Conservation (phyloP, 1,140 invertebrate species). For the Temnothorax longispinosus region DNA sequence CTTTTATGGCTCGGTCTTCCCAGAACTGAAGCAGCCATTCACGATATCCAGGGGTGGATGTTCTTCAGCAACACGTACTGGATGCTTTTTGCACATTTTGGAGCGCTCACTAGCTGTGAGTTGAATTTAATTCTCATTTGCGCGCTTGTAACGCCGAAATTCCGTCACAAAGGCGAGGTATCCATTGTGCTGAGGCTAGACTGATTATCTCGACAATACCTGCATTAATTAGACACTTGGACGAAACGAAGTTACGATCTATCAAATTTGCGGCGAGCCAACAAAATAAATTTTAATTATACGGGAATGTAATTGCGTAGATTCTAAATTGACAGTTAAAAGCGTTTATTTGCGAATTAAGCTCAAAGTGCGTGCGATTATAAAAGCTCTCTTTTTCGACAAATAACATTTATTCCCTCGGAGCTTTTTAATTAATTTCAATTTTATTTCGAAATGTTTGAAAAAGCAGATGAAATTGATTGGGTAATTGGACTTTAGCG, state of each 20-base stretch:
- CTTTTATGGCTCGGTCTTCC: constrained; percentile 93
- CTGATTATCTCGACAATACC: constrained; percentile 49
- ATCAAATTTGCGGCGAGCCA: constrained; percentile 14
- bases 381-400: background rate
- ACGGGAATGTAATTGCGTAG: background rate
- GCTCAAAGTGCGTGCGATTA: background rate
- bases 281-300: constrained; percentile 18
- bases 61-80: constrained; percentile 95
- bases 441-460: constrained; percentile 6
- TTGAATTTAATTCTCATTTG: constrained; percentile 65
- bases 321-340: constrained; percentile 16
- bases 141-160: background rate
- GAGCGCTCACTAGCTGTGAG: constrained; percentile 92
- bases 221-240: background rate
- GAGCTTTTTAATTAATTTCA: background rate
- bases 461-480: constrained; percentile 60
- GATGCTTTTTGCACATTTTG: constrained; percentile 94
- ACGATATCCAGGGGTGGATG: constrained; percentile 95
- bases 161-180: background rate
- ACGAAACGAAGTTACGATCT: background rate
- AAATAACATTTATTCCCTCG: background rate
- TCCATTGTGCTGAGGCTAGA: constrained; percentile 1
- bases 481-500: constrained; percentile 68
- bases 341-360: constrained; percentile 6
- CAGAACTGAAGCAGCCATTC: constrained; percentile 90